These are phyloP conservation scores for Sarcophaga peregrina DNA, from an alignment of 1,140 invertebrate species.

Conservation along the genomic window DNA sequence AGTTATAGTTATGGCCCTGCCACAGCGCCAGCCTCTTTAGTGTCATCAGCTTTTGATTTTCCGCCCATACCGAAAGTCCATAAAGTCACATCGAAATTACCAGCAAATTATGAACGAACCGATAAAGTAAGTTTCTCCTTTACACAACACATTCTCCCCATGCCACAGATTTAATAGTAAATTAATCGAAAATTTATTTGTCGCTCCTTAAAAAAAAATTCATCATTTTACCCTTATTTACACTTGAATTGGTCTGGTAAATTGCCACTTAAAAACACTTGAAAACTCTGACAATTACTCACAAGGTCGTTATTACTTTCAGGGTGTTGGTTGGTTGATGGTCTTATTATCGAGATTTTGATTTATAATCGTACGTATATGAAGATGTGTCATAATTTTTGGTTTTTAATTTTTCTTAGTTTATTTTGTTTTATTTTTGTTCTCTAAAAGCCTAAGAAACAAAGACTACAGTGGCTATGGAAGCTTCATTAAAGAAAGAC, in stretches of 20 bases:
- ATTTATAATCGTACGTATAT: not conserved
- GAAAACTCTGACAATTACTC: not conserved
- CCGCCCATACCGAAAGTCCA: constrained; percentile 26
- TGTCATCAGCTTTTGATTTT: constrained; percentile 4
- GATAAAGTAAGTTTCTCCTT: constrained; percentile 63
- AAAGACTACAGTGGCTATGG: too few relatives aligned
- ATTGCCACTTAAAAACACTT: too few relatives aligned
- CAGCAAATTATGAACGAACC: constrained; percentile 63
- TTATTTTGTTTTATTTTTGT: too few relatives aligned
- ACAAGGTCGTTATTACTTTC: not conserved
- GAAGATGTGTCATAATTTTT: not conserved
- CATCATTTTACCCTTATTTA: not conserved
- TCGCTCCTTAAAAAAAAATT: not conserved
- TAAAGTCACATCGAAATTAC: constrained; percentile 58
- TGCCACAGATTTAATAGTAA: too few relatives aligned
- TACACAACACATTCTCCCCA: too few relatives aligned
- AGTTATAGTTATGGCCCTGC: not conserved
- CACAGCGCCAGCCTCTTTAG: constrained; percentile 25
- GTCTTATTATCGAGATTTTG: constrained; percentile 5
- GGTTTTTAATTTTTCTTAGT: not conserved
- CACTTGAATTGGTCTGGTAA: too few relatives aligned
- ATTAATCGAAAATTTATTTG: too few relatives aligned
- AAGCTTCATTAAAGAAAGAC: too few relatives aligned
- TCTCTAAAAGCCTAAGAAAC: too few relatives aligned
- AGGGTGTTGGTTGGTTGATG: not conserved